Conservation (phyloP, 2,888 invertebrate species). For the Hermodice carunculata region DNA sequence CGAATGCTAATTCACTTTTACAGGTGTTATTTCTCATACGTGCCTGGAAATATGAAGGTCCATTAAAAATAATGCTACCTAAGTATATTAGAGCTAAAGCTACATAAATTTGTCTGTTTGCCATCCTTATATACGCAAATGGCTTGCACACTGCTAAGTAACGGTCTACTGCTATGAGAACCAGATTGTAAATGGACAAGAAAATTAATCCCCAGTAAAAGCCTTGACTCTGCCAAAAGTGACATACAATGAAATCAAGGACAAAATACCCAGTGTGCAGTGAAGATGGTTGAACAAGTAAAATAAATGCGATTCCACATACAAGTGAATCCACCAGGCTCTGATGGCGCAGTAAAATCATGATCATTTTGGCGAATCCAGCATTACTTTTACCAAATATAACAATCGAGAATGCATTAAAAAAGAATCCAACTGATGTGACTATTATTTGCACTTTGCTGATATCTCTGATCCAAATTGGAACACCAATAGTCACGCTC, state of each 20-base stretch:
- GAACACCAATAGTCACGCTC: too few species aligned
- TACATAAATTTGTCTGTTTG: neutral
- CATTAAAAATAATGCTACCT: neutral
- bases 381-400: too few species aligned
- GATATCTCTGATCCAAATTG: too few species aligned
- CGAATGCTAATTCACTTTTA: slow-evolving; percentile 4
- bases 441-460: too few species aligned
- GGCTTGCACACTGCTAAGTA: neutral
- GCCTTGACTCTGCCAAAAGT: slow-evolving; percentile 9
- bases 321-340: neutral
- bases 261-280: neutral
- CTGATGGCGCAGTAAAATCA: slow-evolving; percentile 2
- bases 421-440: too few species aligned
- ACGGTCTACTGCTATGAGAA: neutral
- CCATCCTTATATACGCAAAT: neutral
- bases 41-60: slow-evolving; percentile 2
- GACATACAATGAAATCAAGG: neutral
- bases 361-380: slow-evolving; percentile 1
- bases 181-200: slow-evolving; percentile 5
- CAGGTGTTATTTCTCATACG: neutral
- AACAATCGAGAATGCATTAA: too few species aligned
- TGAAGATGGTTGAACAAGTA: slow-evolving; percentile 5
- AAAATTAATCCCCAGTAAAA: slow-evolving; percentile 6
- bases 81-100: neutral
- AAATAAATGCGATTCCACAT: neutral